Base-by-base conservation (phyloP, 2,113 vertebrate genomes). In the Marmota monax region DNA sequence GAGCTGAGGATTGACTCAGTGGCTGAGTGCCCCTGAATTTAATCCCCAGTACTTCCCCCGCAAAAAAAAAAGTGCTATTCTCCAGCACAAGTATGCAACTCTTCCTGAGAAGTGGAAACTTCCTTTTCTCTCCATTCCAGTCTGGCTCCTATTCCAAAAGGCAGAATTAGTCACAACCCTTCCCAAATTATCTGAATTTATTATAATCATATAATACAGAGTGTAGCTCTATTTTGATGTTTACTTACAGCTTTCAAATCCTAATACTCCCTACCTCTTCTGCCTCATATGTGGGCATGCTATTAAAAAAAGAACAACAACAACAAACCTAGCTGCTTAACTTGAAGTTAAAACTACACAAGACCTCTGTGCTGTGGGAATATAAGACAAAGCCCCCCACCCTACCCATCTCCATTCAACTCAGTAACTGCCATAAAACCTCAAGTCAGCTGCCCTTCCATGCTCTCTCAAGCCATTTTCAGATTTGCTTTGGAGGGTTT, bases 351-450 rank as follows among this genome's bases (percentile, higher is more conserved):
- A 48, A 79, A 78, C 20, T 73, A 7, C 25, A 8, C 4, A 58
- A 76, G 79, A 65, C 0, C 3, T 3, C 5, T 82, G 34, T 5
- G 7, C 82, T 63, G 7, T 82, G 5, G 10, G 23, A 32, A 67
- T 0, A 45, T 6, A 42, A 4, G 0, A 27, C 61, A 63, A 63
- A 9, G 14, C 2, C 5, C 9, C 11, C 48, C 48, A 11, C 12
- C 48, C 12, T 13, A 13, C 48, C 48, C 48, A 39, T 37, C 45
- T n/a, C 53, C 16, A 3, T 42, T 48, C 25, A 17, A 22, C 2
- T 17, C 34, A n/a, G 4, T 25, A n/a, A 78, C 3, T 3, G 73
- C 25, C 5, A 51, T 37, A 74, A 95, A 70, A 20, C 0, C 32
- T 42, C 34, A 27, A 23, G 0, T 12, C 37, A 63, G 12, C 27